These are phyloP conservation scores for Paguma larvata DNA, from an alignment of 2,797 vertebrate genomes.

Conservation along the genomic window DNA sequence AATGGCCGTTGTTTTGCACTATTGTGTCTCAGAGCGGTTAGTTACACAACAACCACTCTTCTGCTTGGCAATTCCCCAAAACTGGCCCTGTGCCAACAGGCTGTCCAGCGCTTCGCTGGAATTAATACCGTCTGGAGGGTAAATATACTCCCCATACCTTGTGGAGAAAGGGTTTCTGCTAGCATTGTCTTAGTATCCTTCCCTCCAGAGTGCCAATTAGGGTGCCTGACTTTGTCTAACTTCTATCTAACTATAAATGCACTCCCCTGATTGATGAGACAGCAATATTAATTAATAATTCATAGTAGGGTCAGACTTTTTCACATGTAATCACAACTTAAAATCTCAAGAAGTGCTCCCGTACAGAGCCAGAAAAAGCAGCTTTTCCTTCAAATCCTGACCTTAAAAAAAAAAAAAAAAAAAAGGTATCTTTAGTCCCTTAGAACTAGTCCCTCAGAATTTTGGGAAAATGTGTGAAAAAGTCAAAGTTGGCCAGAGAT, in stretches of 20 bases:
- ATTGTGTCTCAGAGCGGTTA: background rate
- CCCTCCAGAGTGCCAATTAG: conserved; percentile 81
- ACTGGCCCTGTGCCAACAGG: background rate
- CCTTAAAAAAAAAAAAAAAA: background rate
- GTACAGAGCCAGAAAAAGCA: conserved; percentile 34
- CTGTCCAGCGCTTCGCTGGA: background rate
- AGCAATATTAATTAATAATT: conserved; percentile 88
- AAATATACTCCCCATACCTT: conserved; percentile 60
- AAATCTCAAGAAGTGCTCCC: conserved; percentile 71
- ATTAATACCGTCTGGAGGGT: conserved; percentile 62
- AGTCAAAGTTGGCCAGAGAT: background rate
- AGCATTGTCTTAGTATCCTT: conserved; percentile 67
- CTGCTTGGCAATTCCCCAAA: background rate
- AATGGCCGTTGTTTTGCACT: background rate
- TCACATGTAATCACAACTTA: conserved; percentile 83
- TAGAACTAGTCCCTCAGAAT: conserved; percentile 27
- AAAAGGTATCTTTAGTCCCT: background rate
- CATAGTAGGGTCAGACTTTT: conserved; percentile 82
- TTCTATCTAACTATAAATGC: conserved; percentile 84
- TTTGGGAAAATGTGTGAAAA: conserved; percentile 25
- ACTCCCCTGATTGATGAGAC: conserved; percentile 79
- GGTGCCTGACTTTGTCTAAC: conserved; percentile 73
- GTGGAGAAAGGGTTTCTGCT: conserved; percentile 63
- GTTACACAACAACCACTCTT: background rate
- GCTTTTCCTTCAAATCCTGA: conserved; percentile 56